phyloP scores from a whole-genome alignment of 1,140 invertebrate genomes.

The Hermetia illucens region DNA sequence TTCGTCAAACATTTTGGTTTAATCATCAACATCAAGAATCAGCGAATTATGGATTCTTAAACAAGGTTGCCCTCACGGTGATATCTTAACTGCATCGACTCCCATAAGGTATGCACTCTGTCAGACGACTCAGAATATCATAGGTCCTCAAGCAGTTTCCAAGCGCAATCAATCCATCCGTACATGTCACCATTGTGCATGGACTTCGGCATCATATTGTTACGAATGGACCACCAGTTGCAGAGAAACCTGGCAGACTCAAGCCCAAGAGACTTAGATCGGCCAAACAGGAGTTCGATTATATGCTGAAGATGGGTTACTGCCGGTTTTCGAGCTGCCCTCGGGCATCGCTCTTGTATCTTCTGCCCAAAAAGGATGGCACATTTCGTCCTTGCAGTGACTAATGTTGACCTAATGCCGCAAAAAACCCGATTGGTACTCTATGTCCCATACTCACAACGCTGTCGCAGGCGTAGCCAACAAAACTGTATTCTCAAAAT shows the following conservation, averaged over 20 bases:
- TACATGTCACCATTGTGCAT: neutral
- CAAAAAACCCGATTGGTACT: conserved; percentile 26
- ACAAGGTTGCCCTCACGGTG: too few species aligned
- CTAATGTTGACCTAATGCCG: conserved; percentile 28
- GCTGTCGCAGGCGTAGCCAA: conserved; percentile 21
- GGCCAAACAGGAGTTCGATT: conserved; percentile 12
- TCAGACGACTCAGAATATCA: neutral
- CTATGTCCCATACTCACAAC: conserved; percentile 18
- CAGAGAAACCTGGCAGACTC: conserved; percentile 21
- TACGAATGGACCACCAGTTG: conserved; percentile 18
- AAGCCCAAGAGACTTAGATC: conserved; percentile 15
- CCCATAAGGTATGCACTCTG: too few species aligned
- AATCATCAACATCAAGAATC: conserved; percentile 17
- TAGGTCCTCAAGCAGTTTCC: neutral
- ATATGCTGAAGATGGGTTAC: conserved; percentile 18
- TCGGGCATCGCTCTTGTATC: conserved; percentile 31
- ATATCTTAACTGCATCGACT: too few species aligned
- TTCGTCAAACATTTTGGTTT: conserved; percentile 20
- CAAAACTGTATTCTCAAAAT: conserved; percentile 24
- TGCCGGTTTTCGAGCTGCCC: conserved; percentile 20
- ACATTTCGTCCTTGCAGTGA: conserved; percentile 28
- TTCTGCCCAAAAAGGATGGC: conserved; percentile 27
- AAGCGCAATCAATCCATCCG: neutral
- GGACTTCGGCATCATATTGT: conserved; percentile 7
- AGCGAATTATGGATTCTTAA: neutral